These are phyloP conservation scores for Chaetodon trifascialis DNA, from an alignment of 2,113 vertebrate genomes.

Conservation along the genomic window DNA sequence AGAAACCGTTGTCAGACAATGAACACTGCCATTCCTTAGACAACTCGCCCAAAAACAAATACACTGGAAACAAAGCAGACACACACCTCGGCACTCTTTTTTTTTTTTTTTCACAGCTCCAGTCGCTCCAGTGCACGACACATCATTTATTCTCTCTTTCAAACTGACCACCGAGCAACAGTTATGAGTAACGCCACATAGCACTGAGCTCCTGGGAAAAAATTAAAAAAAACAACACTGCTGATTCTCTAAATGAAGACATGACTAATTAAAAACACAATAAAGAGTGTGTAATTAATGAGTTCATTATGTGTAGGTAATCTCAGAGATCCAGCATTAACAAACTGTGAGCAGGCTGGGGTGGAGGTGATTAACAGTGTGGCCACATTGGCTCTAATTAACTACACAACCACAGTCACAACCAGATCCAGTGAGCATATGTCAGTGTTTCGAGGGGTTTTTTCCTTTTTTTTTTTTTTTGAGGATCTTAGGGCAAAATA, in stretches of 20 bases:
- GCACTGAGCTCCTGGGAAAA: conserved; percentile 37
- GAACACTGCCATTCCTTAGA: conserved; percentile 21
- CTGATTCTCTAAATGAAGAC: conserved; percentile 58
- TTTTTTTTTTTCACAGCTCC: conserved; percentile 29
- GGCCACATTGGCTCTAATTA: conserved; percentile 68
- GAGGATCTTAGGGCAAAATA: neutral
- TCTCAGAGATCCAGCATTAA: conserved; percentile 79
- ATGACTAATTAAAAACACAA: conserved; percentile 81
- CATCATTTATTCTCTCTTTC: conserved; percentile 60
- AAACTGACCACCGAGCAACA: conserved; percentile 52
- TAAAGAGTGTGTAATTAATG: conserved; percentile 78
- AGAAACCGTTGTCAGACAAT: neutral
- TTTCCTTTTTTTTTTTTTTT: neutral
- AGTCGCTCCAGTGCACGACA: conserved; percentile 44
- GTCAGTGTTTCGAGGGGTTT: conserved; percentile 59
- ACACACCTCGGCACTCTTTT: neutral
- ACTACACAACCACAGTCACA: conserved; percentile 76
- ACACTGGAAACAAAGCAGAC: conserved; percentile 66
- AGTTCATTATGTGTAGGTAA: conserved; percentile 78
- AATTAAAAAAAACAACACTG: neutral
- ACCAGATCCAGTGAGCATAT: conserved; percentile 57
- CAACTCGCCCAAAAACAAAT: conserved; percentile 47
- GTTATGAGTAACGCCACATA: conserved; percentile 73
- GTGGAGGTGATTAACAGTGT: conserved; percentile 74
- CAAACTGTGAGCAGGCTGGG: conserved; percentile 67